Base-by-base conservation (phyloP, 2,113 vertebrate genomes). In the Ammodytes dubius region DNA sequence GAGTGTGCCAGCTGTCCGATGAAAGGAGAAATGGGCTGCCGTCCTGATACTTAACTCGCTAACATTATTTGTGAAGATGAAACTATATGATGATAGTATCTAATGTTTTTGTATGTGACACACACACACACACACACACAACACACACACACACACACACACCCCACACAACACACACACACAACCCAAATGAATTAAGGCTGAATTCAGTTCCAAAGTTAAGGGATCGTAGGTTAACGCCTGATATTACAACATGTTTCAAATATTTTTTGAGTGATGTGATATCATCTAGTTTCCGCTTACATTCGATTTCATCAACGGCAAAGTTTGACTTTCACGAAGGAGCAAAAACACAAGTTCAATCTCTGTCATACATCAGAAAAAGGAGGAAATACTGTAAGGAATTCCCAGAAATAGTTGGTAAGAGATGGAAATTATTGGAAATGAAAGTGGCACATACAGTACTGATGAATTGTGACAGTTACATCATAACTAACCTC, bases 381-480 rank as follows among this genome's bases (percentile, higher is more conserved):
- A 27, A 50, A 5, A 52, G 2, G 66, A 6, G 11, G 9, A 80
- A 53, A 42, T 35, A 14, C 27, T 27, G 27, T 27, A 43, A 19
- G 12, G 17, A 45, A 59, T 35, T 40, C 1, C 35, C 27, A 27
- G 7, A 70, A 65, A 52, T 42, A 70, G n/a, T 47, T 50, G 3
- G 7, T 59, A 6, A 11, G 50, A 53, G 19, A 73, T 17, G 59
- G 27, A 80, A 72, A 69, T 37, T 45, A 68, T 4, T 42, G 8
- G 49, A 71, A 83, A 59, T n/a, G 43, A 47, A 52, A 61, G 53
- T 60, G 75, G 52, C 66, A 65, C 49, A 43, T 49, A 14, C 19
- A 40, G 27, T 4, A 45, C 47, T 39, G 67, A 58, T 50, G 50
- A 35, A 50, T 8, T 58, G 43, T 57, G 35, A 70, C 45, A 14